phyloP scores from a whole-genome alignment of 1,140 invertebrate genomes.

The Elysia chlorotica region DNA sequence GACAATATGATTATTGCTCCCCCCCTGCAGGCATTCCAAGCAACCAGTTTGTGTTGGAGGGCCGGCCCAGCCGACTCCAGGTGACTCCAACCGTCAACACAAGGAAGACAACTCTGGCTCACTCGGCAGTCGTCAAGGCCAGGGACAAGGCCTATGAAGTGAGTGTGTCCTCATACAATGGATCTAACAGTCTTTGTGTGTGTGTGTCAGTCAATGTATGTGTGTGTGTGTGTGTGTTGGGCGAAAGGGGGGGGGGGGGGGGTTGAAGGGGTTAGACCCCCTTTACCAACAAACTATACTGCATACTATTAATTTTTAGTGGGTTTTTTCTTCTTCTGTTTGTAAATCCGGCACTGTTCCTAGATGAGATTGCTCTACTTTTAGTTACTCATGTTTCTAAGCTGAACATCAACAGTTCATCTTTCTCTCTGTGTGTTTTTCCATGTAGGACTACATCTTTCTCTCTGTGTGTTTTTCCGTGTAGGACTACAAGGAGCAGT shows the following conservation, averaged over 20 bases:
- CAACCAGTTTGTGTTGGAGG: slow-evolving; percentile 43
- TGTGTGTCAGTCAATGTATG: no score
- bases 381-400: not conserved
- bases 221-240: not conserved
- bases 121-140: slow-evolving; percentile 45
- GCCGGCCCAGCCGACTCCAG: slow-evolving; percentile 29
- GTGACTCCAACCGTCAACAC: slow-evolving; percentile 52
- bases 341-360: not conserved
- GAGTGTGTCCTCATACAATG: not conserved
- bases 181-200: not conserved
- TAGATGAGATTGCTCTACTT: not conserved
- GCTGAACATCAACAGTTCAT: not conserved
- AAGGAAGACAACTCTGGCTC: slow-evolving; percentile 54
- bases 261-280: no score
- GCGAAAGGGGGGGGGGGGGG: not conserved
- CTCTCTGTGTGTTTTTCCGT: slow-evolving; percentile 16
- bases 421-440: not conserved
- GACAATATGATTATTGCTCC: not conserved
- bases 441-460: not conserved
- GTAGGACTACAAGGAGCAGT: slow-evolving; percentile 53
- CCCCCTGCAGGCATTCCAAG: slow-evolving; percentile 39
- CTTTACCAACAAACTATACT: not conserved
- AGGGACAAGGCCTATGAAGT: slow-evolving; percentile 56
- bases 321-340: not conserved
- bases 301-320: not conserved